A percentile compares a stretch with the other conserved stretches of the same genome.
Evolutionary conservation across 2,113 vertebrate genomes (phyloP).

Genomic region (Halichoerus grypus): DNA sequence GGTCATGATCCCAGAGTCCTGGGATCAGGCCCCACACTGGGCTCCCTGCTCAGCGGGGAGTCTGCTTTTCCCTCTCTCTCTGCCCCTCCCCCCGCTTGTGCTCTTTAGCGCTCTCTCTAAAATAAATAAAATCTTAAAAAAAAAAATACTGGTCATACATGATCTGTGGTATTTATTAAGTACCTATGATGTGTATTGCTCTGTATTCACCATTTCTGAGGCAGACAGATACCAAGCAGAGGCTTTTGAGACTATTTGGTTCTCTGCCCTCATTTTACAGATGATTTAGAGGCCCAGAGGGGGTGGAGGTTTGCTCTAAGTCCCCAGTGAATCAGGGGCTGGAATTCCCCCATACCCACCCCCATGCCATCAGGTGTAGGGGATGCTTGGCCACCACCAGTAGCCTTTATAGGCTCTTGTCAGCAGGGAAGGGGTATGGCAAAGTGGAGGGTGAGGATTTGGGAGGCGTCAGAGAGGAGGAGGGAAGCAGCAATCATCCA

Average conservation of each 20-base stretch:
- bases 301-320: not conserved
- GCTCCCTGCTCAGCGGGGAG: not conserved
- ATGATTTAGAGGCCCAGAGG: not conserved
- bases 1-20: not conserved
- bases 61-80: not conserved
- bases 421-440: too few species aligned
- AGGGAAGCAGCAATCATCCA: not conserved
- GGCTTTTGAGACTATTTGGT: not conserved
- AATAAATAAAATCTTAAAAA: not conserved
- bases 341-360: rapidly evolving
- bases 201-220: not conserved
- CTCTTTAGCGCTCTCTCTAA: not conserved
- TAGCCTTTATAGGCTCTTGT: not conserved
- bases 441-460: not conserved
- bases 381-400: not conserved
- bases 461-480: not conserved
- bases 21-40: not conserved
- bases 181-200: not conserved
- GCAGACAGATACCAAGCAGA: not conserved
- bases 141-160: not conserved
- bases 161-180: not conserved
- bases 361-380: not conserved
- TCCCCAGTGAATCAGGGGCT: not conserved
- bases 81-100: too few species aligned
- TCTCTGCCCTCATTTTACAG: not conserved